A percentile compares a stretch with the other conserved stretches of the same genome.
Evolutionary conservation across 2,113 vertebrate species (phyloP).

Genomic region (Dicrurus megarhynchus): DNA sequence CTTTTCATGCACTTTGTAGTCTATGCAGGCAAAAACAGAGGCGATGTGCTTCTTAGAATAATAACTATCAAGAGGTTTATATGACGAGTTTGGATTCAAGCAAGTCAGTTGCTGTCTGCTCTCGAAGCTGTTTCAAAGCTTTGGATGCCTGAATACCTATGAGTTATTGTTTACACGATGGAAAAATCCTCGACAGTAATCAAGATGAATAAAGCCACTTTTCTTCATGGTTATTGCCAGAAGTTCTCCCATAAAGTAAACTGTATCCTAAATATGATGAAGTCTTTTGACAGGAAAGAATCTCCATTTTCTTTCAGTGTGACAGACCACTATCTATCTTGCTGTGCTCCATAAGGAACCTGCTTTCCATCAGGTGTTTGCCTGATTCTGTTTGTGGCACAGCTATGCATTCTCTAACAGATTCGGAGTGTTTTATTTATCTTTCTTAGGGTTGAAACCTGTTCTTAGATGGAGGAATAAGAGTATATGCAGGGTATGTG

Average conservation of each 20-base stretch:
- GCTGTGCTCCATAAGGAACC: neutral
- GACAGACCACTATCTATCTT: neutral
- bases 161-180: neutral
- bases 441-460: neutral
- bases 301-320: neutral
- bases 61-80: slow-evolving; percentile 2
- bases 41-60: slow-evolving; percentile 9
- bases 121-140: slow-evolving; percentile 18
- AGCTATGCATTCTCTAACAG: neutral
- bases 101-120: slow-evolving; percentile 4
- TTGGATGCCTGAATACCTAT: neutral
- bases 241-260: slow-evolving; percentile 6
- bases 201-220: neutral
- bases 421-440: neutral
- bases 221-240: neutral
- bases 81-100: neutral
- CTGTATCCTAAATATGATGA: neutral
- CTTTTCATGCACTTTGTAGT: neutral
- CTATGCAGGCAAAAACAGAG: neutral
- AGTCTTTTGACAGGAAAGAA: neutral
- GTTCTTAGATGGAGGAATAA: neutral
- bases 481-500: neutral
- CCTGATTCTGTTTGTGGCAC: neutral
- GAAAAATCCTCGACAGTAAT: slow-evolving; percentile 6
- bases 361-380: neutral